phyloP scores from a whole-genome alignment of 1,140 invertebrate species.

The Ericerus pela region DNA sequence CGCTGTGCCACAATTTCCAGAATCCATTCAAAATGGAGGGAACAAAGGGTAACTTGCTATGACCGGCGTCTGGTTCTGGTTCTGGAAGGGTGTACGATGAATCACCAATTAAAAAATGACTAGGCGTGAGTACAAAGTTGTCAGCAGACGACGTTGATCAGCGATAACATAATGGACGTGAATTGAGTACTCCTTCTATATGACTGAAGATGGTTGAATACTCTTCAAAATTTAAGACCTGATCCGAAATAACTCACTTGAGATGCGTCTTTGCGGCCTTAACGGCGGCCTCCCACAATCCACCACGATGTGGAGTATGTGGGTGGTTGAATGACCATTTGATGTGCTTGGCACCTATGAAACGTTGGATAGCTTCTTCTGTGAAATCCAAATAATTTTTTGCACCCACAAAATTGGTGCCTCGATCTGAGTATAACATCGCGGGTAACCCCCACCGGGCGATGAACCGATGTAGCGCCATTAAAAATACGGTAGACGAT shows the following conservation, averaged over 20 bases:
- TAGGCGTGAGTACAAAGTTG: too few relatives aligned
- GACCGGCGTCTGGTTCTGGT: too few relatives aligned
- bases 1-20: too few relatives aligned
- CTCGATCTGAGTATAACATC: slow-evolving; percentile 15
- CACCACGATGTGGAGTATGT: slow-evolving; percentile 13
- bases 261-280: not conserved
- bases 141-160: too few relatives aligned
- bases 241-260: not conserved
- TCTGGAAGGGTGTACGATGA: too few relatives aligned
- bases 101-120: too few relatives aligned
- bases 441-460: slow-evolving; percentile 15
- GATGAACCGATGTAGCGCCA: slow-evolving; percentile 11
- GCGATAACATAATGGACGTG: slow-evolving; percentile 22
- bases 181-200: slow-evolving; percentile 9
- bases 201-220: not conserved
- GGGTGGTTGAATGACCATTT: slow-evolving; percentile 12
- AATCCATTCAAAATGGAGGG: too few relatives aligned
- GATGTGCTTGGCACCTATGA: slow-evolving; percentile 28
- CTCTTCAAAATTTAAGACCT: not conserved
- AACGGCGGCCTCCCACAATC: slow-evolving; percentile 16
- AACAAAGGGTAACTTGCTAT: too few relatives aligned
- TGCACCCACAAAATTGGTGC: slow-evolving; percentile 19
- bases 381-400: too few relatives aligned
- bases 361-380: too few relatives aligned
- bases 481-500: slow-evolving; percentile 21